Conservation (phyloP, 2,888 invertebrate species). For the Lysandra coridon region DNA sequence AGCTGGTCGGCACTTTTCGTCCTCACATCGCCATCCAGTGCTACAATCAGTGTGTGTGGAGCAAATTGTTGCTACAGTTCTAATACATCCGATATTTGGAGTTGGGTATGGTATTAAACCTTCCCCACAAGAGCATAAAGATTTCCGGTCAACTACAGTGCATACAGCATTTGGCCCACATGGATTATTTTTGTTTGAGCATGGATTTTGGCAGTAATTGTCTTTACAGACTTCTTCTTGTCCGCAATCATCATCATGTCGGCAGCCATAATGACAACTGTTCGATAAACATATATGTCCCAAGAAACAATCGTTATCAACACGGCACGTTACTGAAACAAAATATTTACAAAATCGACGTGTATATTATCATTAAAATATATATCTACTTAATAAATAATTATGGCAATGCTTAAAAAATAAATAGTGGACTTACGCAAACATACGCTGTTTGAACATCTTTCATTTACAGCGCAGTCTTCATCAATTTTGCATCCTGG, state of each 20-base stretch:
- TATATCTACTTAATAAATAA: background rate
- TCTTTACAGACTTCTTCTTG: slow-evolving; percentile 90
- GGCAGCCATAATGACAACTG: slow-evolving; percentile 92
- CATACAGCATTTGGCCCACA: slow-evolving; percentile 93
- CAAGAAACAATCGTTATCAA: slow-evolving; percentile 95
- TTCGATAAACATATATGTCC: slow-evolving; percentile 94
- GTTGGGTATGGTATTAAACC: slow-evolving; percentile 93
- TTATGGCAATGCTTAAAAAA: background rate
- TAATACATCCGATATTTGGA: slow-evolving; percentile 92
- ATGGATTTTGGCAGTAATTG: slow-evolving; percentile 90
- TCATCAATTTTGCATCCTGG: slow-evolving; percentile 88
- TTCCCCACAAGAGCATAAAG: slow-evolving; percentile 88
- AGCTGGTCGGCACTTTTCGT: slow-evolving; percentile 86
- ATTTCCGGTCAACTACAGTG: slow-evolving; percentile 88
- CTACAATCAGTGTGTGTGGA: slow-evolving; percentile 88
- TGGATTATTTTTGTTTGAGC: slow-evolving; percentile 82
- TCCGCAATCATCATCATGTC: slow-evolving; percentile 92
- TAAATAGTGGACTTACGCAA: slow-evolving; percentile 81
- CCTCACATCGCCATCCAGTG: slow-evolving; percentile 86
- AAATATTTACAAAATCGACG: slow-evolving; percentile 22
- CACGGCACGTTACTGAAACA: slow-evolving; percentile 88
- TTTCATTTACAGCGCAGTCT: slow-evolving; percentile 94
- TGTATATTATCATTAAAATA: background rate
- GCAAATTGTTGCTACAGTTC: slow-evolving; percentile 88
- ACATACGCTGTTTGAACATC: slow-evolving; percentile 90